Base-by-base conservation (phyloP, 2,113 vertebrate species). In the Poeciliopsis turrubarensis region DNA sequence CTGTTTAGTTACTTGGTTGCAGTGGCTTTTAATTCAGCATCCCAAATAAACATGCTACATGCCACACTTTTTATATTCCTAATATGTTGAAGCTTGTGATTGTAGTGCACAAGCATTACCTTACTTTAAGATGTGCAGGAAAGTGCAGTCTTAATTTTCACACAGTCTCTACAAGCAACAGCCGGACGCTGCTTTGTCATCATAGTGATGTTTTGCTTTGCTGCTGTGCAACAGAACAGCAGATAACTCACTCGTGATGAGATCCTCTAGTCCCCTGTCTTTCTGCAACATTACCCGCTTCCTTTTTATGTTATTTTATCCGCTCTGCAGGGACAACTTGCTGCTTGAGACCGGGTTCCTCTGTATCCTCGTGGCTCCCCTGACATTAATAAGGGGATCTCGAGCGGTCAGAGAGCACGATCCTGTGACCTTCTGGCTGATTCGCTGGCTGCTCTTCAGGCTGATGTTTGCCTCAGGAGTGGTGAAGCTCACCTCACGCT, bases 391-490 rank as follows among this genome's bases (percentile, higher is more conserved):
- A 27, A 81, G 90, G 70, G 80, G 92, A 26, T 62, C 88, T 0
- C 66, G 61, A 0, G 68, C 70, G 3, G 85, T 90, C 85, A 70
- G 77, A 0, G 77, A 95, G 51, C 95, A 97, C 0, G 96, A 97
- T 26, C 5, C 60, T 0, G 61, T 97, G 66, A 95, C 96, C 17
- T 96, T 98, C 92, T 98, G 96, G 97, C 92, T 96, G 3, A 75
- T 93, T 41, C 97, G 97, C 61, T 99, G 97, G 97, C 92, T 98
- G 9, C 95, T 98, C 5, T 98, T 99, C 86, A 95, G 97, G 22
- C 95, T 98, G 64, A 98, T 99, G 97, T 98, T 99, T 3, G 95
- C 96, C 37, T 98, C 97, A 0, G 97, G 97, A 0, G 96, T 98
- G 71, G 97, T 98, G 64, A 98, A 98, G 72, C 95, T 99, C 68